Base-by-base conservation (phyloP, 2,797 vertebrate species). In the Garrulus glandarius region DNA sequence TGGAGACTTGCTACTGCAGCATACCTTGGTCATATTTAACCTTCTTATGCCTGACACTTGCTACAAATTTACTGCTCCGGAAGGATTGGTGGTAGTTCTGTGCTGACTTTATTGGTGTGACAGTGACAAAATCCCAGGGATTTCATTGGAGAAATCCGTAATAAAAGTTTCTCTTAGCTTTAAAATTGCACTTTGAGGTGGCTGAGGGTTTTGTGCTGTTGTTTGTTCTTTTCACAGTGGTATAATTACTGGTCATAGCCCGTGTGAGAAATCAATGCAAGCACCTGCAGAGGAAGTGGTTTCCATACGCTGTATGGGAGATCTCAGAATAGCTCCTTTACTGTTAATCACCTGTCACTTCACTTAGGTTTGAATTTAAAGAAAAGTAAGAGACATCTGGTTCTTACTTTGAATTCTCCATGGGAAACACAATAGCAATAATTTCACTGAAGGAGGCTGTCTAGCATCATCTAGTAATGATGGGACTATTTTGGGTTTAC, bases 321-420 rank as follows among this genome's bases (percentile, higher is more conserved):
- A 78, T 84, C 87, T 87, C 80, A 86, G 92, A 95, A 91, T 74
- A 90, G 85, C 72, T 93, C 63, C 76, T 90, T 79, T 68, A 10
- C 81, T 79, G 26, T 50, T 90, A 69, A 49, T 95, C 94, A 94
- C 50, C 83, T 95, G 57, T 90, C 84, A 70, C 63, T 89, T 90
- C 72, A 86, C 69, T 81, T 88, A 81, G 90, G 87, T 88, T 88
- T 81, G 87, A 88, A 90, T 93, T 92, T 88, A 86, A 76, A 86
- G 84, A 91, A 83, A 95, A 93, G 89, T 79, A 52, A 89, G 88
- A 93, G 87, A 75, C 82, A 95, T 91, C 93, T 97, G 92, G 37
- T 95, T 96, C 94, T 85, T 94, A 82, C 70, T 93, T 95, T 52
- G 76, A 84, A 57, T 93, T 95, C 65, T 89, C 52, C 92, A 34